A percentile compares a stretch with the other conserved stretches of the same genome.
Evolutionary conservation across 2,797 vertebrate species (phyloP).

Genomic region (Natrix natrix): DNA sequence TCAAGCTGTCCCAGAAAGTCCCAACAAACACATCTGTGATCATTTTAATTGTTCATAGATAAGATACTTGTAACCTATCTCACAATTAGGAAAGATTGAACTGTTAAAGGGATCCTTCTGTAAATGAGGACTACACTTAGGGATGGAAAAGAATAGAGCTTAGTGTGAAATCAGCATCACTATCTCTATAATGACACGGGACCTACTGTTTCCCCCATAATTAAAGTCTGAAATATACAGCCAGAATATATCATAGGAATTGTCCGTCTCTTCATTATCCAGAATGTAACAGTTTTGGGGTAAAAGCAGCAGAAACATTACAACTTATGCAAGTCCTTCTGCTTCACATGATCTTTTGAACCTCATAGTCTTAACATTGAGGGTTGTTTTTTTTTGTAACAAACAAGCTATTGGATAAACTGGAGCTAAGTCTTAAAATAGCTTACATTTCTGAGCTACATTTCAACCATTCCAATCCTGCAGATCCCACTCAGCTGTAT

Average conservation of each 20-base stretch:
- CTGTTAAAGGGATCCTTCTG: not conserved
- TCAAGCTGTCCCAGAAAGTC: not conserved
- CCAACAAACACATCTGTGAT: not conserved
- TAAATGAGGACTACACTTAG: not conserved
- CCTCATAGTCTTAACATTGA: slow-evolving; percentile 46
- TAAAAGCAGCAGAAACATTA: slow-evolving; percentile 32
- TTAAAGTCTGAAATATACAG: not conserved
- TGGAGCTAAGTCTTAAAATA: slow-evolving; percentile 55
- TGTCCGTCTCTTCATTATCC: not conserved
- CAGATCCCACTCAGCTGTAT: slow-evolving; percentile 51
- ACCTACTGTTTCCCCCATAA: not conserved
- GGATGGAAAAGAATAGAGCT: not conserved
- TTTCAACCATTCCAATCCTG: slow-evolving; percentile 55
- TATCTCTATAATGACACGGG: not conserved
- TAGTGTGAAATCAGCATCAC: not conserved
- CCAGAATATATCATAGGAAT: not conserved
- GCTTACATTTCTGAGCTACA: slow-evolving; percentile 53
- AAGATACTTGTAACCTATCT: not conserved
- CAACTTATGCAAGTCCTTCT: not conserved
- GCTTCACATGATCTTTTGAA: slow-evolving; percentile 54
- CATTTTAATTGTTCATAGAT: not conserved
- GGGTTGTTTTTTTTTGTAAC: slow-evolving; percentile 29
- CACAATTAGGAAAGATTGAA: not conserved
- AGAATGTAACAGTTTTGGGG: not conserved
- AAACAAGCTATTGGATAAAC: slow-evolving; percentile 56